Evolutionary conservation across 2,888 invertebrate genomes (phyloP).

Genomic region (Apamea anceps): DNA sequence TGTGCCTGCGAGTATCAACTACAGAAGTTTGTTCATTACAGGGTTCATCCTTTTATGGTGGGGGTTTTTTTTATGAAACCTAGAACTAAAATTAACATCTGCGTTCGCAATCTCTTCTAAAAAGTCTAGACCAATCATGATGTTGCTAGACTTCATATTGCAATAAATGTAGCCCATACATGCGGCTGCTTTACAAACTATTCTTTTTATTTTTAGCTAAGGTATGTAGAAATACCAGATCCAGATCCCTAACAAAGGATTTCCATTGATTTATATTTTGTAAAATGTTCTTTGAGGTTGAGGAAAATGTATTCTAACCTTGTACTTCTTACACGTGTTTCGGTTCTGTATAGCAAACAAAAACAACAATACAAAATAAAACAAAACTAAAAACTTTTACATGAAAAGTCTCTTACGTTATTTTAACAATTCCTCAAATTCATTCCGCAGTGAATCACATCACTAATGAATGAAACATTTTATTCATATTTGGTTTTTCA

Average conservation of each 20-base stretch:
- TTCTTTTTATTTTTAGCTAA: not conserved
- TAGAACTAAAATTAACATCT: not conserved
- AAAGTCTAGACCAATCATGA: constrained; percentile 4
- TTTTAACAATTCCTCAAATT: constrained; percentile 30
- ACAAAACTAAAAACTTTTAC: constrained; percentile 2
- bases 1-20: not conserved
- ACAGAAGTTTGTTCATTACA: not conserved
- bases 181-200: not conserved
- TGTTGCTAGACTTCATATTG: not conserved
- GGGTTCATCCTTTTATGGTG: too few species aligned
- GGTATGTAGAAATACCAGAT: not conserved
- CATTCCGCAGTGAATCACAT: constrained; percentile 16
- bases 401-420: not conserved
- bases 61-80: not conserved
- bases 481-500: constrained; percentile 55
- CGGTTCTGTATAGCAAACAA: not conserved
- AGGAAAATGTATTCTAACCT: constrained; percentile 24
- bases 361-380: not conserved
- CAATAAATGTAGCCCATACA: not conserved
- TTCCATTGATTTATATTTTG: constrained; percentile 23
- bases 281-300: constrained; percentile 26
- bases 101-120: not conserved
- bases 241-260: not conserved
- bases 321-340: constrained; percentile 7
- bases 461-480: constrained; percentile 58